These are phyloP conservation scores for Pomatostomus ruficeps DNA, from an alignment of 2,113 vertebrate species.

Conservation along the genomic window DNA sequence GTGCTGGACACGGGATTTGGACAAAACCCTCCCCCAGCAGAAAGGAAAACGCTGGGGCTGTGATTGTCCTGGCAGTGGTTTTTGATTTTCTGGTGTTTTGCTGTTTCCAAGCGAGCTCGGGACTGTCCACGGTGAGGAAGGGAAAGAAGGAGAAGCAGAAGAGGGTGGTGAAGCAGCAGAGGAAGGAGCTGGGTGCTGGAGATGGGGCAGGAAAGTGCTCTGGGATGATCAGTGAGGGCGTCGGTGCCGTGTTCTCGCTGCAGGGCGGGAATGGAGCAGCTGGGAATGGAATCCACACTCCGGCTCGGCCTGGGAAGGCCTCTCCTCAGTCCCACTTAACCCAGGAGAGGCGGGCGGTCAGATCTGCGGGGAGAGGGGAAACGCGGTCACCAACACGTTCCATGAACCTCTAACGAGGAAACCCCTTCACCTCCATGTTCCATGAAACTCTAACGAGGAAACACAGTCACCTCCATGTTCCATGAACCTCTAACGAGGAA, in stretches of 20 bases:
- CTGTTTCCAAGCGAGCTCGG: neutral
- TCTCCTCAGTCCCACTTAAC: slow-evolving; percentile 81
- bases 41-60: neutral
- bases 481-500: too few relatives aligned
- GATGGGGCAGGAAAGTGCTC: fast-evolving
- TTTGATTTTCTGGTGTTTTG: neutral
- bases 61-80: neutral
- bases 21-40: neutral
- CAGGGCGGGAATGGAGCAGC: slow-evolving; percentile 75
- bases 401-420: too few relatives aligned
- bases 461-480: too few relatives aligned
- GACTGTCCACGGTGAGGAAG: neutral
- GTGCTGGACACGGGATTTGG: neutral
- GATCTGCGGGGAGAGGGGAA: slow-evolving; percentile 66
- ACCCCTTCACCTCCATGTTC: too few relatives aligned
- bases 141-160: neutral
- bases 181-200: neutral
- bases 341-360: slow-evolving; percentile 84
- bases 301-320: too few relatives aligned
- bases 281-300: too few relatives aligned
- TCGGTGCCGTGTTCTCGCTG: neutral
- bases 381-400: too few relatives aligned
- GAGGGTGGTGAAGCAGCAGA: neutral
- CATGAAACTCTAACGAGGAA: too few relatives aligned
- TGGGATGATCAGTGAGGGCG: neutral